A percentile compares a stretch with the other conserved stretches of the same genome.
Evolutionary conservation across 23 tunicate genomes (phyloP).

Genomic region (Diplosoma virens): DNA sequence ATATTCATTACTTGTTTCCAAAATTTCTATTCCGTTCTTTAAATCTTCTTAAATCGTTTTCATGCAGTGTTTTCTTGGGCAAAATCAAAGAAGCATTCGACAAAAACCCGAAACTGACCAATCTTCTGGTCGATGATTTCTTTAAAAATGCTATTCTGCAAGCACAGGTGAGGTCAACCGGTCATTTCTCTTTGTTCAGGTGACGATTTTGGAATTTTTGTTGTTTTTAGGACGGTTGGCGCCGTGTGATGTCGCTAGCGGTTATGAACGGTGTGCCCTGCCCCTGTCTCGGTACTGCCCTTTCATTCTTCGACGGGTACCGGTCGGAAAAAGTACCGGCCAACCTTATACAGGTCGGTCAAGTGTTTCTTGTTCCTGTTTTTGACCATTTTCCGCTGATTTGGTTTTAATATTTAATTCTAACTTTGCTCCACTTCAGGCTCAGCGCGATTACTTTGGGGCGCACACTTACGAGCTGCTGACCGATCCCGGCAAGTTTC

Average conservation of each 20-base stretch:
- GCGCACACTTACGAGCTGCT: constrained; percentile 93
- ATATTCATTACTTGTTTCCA: too few species aligned
- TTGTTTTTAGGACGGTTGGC: constrained; percentile 69
- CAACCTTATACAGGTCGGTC: constrained; percentile 71
- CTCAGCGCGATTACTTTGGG: constrained; percentile 93
- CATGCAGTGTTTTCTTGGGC: constrained; percentile 82
- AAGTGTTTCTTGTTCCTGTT: not conserved
- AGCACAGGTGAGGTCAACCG: constrained; percentile 48
- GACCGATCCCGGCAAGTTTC: constrained; percentile 58
- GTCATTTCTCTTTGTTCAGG: not conserved
- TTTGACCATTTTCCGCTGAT: not conserved
- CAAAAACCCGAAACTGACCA: constrained; percentile 58
- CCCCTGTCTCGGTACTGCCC: constrained; percentile 89
- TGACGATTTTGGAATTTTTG: not conserved
- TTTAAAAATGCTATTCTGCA: constrained; percentile 61
- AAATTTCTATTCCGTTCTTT: too few species aligned
- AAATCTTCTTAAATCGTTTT: too few species aligned
- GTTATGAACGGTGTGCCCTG: constrained; percentile 80
- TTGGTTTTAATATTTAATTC: not conserved
- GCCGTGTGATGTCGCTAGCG: constrained; percentile 68
- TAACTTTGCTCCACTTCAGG: constrained; percentile 29
- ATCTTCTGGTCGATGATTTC: constrained; percentile 74
- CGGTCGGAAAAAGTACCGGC: constrained; percentile 76
- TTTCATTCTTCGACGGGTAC: constrained; percentile 89
- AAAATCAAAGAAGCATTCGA: constrained; percentile 84